Base-by-base conservation (phyloP, 1,140 invertebrate genomes). In the Micrasema minimum region DNA sequence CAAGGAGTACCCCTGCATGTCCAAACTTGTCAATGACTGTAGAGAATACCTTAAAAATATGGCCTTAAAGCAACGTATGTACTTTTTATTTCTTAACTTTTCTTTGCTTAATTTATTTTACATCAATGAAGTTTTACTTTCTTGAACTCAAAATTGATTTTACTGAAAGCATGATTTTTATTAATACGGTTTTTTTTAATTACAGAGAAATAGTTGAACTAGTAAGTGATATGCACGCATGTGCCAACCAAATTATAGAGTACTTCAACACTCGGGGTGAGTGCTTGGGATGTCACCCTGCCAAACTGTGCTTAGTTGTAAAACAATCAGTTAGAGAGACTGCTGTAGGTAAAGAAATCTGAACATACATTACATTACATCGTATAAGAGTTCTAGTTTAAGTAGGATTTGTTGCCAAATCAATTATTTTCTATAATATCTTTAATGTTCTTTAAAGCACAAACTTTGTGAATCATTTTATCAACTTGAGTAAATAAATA, bases 41-140 rank as follows among this genome's bases (percentile, higher is more conserved):
- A 79, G 86, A 71, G 77, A 83, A 22, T 90, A 87, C 78, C 74
- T 89, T 48, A 86, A 85, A 72, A 88, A 88, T 79, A 85, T 85
- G 71, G 82, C 83, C 26, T 77, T 90, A 10, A 88, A 85, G 76
- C 82, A 89, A 79, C 85, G 88, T 89, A 82, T 83, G 86, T 55
- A 31, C 26, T 31, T 31, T 31, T 31, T 31, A 31, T 31, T 31
- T n/a, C n/a, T 31, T 31, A 31, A 31, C 26, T 31, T 31, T 31
- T 31, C 2, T 31, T 31, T 31, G 2, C 2, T 31, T 31, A 31
- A 31, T 31, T 7, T n/a, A n/a, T n/a, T 31, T 31, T 7, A 31
- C 26, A 31, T 31, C 3, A 31, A 31, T 31, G 26, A 31, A 31
- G 26, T 31, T 31, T 31, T 31, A 2, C 26, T 31, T 4, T 31